These are phyloP conservation scores for Aerospiza tachiro DNA, from an alignment of 2,797 vertebrate species.

Conservation along the genomic window DNA sequence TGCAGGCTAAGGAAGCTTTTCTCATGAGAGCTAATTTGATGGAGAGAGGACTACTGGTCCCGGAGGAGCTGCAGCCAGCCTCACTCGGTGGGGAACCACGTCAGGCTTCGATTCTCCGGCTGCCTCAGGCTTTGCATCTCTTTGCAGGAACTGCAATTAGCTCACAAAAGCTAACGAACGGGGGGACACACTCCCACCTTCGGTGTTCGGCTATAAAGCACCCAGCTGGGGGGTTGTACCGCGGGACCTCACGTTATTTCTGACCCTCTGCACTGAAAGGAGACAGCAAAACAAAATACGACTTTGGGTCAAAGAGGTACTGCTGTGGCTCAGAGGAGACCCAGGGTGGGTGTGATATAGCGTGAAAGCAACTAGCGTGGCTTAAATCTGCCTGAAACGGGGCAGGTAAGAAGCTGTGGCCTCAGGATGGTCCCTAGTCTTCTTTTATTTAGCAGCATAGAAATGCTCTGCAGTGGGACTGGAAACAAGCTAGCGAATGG, in stretches of 20 bases:
- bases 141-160: background rate
- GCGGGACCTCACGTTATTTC: accelerated
- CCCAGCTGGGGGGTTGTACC: background rate
- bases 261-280: background rate
- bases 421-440: background rate
- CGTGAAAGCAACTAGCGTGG: accelerated
- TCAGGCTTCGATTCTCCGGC: background rate
- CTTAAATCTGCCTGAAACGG: background rate
- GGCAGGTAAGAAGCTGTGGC: background rate
- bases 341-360: background rate
- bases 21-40: background rate
- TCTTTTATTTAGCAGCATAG: background rate
- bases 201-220: accelerated
- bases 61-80: background rate
- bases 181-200: background rate
- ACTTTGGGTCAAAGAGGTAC: background rate
- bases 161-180: background rate
- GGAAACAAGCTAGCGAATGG: background rate
- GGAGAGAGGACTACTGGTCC: background rate
- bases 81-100: background rate
- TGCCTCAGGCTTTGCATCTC: background rate
- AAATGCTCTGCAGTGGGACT: background rate
- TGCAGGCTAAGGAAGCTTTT: background rate
- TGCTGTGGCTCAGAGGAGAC: background rate
- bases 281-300: background rate